phyloP scores from a whole-genome alignment of 2,888 invertebrate genomes.

The Leptinotarsa peninsularis region DNA sequence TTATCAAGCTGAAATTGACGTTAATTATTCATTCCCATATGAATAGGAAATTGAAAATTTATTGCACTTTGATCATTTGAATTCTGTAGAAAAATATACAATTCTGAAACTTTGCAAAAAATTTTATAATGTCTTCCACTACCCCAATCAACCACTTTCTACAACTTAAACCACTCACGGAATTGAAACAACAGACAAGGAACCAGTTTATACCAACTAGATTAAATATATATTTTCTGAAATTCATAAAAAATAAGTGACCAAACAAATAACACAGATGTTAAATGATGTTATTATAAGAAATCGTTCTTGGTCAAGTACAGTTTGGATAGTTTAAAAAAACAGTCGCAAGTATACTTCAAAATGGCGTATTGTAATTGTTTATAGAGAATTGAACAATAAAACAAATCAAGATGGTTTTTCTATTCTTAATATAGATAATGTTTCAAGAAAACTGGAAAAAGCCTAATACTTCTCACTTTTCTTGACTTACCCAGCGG shows the following conservation, averaged over 20 bases:
- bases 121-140: neutral
- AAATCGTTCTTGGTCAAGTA: neutral
- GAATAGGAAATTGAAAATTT: too few species aligned
- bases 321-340: conserved; percentile 21
- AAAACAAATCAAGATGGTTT: conserved; percentile 7
- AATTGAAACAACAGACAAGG: neutral
- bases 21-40: too few species aligned
- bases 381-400: conserved; percentile 14
- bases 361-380: conserved; percentile 23
- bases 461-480: conserved; percentile 9
- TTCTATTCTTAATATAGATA: conserved; percentile 1
- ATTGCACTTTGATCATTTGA: too few species aligned
- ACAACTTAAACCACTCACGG: neutral
- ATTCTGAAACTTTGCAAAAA: neutral
- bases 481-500: conserved; percentile 12
- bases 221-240: too few species aligned
- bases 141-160: neutral
- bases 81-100: neutral
- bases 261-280: neutral
- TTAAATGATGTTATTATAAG: neutral
- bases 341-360: conserved; percentile 25
- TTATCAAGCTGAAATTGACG: too few species aligned
- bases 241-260: neutral
- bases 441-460: conserved; percentile 11
- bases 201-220: neutral